A percentile compares a stretch with the other conserved stretches of the same genome.
phyloP scores from a whole-genome alignment of 2,888 invertebrate genomes.

The Chrysopilus asiliformis region DNA sequence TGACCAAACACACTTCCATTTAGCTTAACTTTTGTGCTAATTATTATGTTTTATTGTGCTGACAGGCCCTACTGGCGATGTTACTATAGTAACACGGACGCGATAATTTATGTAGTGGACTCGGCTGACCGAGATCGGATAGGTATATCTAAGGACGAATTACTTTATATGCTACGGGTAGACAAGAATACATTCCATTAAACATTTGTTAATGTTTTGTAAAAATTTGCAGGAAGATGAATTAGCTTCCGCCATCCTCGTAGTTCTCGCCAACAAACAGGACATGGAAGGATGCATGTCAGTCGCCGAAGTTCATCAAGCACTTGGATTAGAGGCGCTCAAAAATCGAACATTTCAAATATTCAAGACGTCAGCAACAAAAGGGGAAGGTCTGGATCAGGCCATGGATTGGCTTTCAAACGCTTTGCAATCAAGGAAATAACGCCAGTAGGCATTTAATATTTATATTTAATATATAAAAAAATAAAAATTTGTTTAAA shows the following conservation, averaged over 20 bases:
- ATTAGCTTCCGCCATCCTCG: constrained; percentile 84
- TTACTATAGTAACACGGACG: constrained; percentile 99
- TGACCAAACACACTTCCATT: constrained; percentile 39
- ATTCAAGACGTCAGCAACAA: constrained; percentile 96
- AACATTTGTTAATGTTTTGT: neutral
- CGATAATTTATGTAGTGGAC: constrained; percentile 99
- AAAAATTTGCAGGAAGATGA: constrained; percentile 73
- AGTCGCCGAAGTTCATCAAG: constrained; percentile 93
- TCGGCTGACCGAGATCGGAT: constrained; percentile 97
- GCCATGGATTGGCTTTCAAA: constrained; percentile 99
- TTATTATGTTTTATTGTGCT: constrained; percentile 20
- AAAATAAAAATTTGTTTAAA: too few species aligned
- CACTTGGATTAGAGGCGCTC: constrained; percentile 84
- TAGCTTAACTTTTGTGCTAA: too few species aligned
- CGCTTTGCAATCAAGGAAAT: constrained; percentile 80
- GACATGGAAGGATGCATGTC: constrained; percentile 97
- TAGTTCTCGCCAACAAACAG: constrained; percentile 97
- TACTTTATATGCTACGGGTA: constrained; percentile 92
- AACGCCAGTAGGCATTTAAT: too few species aligned
- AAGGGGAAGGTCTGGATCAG: constrained; percentile 95
- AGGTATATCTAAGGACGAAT: constrained; percentile 97
- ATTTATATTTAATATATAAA: too few species aligned
- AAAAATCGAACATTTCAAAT: constrained; percentile 93
- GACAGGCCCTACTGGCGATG: constrained; percentile 98
- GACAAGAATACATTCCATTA: constrained; percentile 15